Percentiles rank a stretch among this genome's conserved stretches.
phyloP scores from a whole-genome alignment of 2,888 invertebrate genomes.

The Drosophila lacicola region DNA sequence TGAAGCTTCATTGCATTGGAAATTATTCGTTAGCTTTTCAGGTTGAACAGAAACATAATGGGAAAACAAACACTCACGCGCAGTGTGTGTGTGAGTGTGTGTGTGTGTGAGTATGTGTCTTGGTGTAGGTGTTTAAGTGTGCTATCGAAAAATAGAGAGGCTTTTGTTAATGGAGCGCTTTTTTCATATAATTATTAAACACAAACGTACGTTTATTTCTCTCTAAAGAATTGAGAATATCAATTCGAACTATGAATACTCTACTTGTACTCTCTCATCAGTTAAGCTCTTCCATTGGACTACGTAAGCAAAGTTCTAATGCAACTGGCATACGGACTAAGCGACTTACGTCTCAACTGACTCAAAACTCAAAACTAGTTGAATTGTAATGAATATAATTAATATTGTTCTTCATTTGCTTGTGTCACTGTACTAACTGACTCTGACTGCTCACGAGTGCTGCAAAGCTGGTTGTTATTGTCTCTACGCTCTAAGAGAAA shows the following conservation, averaged over 20 bases:
- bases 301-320: constrained; percentile 13
- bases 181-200: constrained; percentile 3
- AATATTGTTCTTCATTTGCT: not conserved
- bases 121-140: constrained; percentile 24
- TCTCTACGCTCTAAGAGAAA: too few species aligned
- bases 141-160: constrained; percentile 56
- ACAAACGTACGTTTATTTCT: constrained; percentile 1
- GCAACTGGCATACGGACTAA: not conserved
- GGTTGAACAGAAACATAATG: constrained; percentile 31
- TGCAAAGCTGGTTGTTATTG: not conserved
- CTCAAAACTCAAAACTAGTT: too few species aligned
- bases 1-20: constrained; percentile 81
- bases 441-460: not conserved
- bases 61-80: constrained; percentile 33
- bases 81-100: constrained; percentile 12
- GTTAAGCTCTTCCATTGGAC: not conserved
- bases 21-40: constrained; percentile 70
- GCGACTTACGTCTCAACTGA: too few species aligned
- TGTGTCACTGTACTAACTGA: not conserved
- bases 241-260: not conserved
- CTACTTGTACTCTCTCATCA: too few species aligned
- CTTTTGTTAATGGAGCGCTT: constrained; percentile 40
- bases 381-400: too few species aligned
- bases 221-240: not conserved
- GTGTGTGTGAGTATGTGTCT: constrained; percentile 21